Base-by-base conservation (phyloP, 2,113 vertebrate genomes). In the Progne subis region DNA sequence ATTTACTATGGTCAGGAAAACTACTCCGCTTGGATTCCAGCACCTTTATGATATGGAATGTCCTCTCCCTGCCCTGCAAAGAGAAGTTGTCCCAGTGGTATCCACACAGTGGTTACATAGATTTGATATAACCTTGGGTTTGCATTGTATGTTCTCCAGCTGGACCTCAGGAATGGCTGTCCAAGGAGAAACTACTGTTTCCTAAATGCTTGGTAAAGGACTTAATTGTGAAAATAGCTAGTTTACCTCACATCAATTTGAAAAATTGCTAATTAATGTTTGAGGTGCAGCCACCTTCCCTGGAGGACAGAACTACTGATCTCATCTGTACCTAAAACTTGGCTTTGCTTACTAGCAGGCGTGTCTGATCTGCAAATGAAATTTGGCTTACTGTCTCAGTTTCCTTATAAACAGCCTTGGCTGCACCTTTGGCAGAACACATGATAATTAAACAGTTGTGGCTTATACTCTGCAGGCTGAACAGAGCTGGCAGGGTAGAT, bases 171-270 rank as follows among this genome's bases (percentile, higher is more conserved):
- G 94, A 78, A 63, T 76, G 52, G 52, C 28, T 93, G 59, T 90
- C 88, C 93, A 95, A 81, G 83, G 77, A 95, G 61, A 92, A 93
- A 28, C 69, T 64, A 41, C 43, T 0, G 0, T 90, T 90, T 82
- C 77, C 59, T 93, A 92, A 96, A 90, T 86, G 76, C 83, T 92
- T 88, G 88, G 86, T 96, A 79, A 95, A 96, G 89, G 74, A 89
- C 81, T 95, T 97, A 95, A 95, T 94, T 95, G 83, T 94, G 92
- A 92, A 97, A 97, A 97, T 95, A 89, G 91, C 91, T 84, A 90
- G 88, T 96, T 95, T 97, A 79, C 84, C 86, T 94, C 93, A 95
- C 82, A 95, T 63, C 94, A 97, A 91, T 96, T 95, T 95, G 83
- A 95, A 91, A 94, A 94, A 96, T 95, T 95, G 23, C 93, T 95